Base-by-base conservation (phyloP, 2,888 invertebrate genomes). In the Belgica antarctica region DNA sequence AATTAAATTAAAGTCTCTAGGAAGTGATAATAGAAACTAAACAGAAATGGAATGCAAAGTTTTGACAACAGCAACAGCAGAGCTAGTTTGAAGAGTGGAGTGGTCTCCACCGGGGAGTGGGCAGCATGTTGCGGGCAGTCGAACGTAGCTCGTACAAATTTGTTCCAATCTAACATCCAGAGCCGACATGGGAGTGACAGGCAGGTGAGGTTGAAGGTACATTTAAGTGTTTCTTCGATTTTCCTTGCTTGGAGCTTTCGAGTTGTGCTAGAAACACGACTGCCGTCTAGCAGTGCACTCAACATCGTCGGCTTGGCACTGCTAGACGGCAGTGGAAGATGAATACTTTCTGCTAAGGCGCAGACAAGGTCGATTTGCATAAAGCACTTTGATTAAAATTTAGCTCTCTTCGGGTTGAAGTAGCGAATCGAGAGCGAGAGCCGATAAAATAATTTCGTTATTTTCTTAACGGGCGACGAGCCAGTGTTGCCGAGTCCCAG, bases 1-100 rank as follows among this genome's bases (percentile, higher is more conserved):
- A 52, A 52, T 52, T 52, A 52, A 52, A 52, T 52, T 52, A 19
- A 52, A 52, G 22, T 52, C 52, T 52, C 52, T 7, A 19, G n/a
- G 22, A 52, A 52, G 52, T 52, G 52, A 52, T 52, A 52, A 52
- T 52, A 22, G 22, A 52, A n/a, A 41, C 41, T 31, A 15, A 41
- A 15, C 15, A n/a, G 52, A 17, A n/a, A 52, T 22, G 22, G 22
- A 52, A 52, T 52, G 52, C 22, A 22, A 52, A 52, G 52, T 22
- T 52, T n/a, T 22, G 22, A 52, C 52, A 52, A 52, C 52, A 52
- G 22, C 17, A 52, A 52, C 5, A 12, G 34, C 34, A 12, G 34
- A 8, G 5, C 5, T 31, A 31, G 5, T 31, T 31, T 31, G 5
- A n/a, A n/a, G n/a, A n/a, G n/a, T n/a, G n/a, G n/a, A n/a, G n/a